Conservation (phyloP, 2,113 vertebrate species). For the Sceloporus tristichus region DNA sequence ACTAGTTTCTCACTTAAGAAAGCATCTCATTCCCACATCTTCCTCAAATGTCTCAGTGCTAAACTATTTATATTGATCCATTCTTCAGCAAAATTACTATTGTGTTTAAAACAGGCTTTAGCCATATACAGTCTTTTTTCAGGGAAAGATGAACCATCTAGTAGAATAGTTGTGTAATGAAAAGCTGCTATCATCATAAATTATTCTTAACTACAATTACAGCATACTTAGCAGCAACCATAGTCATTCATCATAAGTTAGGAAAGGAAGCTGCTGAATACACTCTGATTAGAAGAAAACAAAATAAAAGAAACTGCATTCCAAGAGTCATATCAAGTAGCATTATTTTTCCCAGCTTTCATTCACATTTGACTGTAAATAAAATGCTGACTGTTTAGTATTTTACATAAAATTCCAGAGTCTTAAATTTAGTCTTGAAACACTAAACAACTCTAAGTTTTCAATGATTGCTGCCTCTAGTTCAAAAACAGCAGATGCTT, state of each 20-base stretch:
- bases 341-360: constrained; percentile 32
- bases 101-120: constrained; percentile 30
- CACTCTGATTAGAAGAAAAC: constrained; percentile 36
- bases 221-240: constrained; percentile 53
- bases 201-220: constrained; percentile 49
- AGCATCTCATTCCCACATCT: neutral
- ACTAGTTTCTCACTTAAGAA: neutral
- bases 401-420: constrained; percentile 21
- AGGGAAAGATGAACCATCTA: constrained; percentile 9
- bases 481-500: rapidly evolving
- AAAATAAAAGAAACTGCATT: constrained; percentile 43
- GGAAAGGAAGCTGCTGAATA: constrained; percentile 39
- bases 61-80: constrained; percentile 14
- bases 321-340: constrained; percentile 43
- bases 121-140: constrained; percentile 33
- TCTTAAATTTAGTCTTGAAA: constrained; percentile 24
- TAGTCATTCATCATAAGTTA: constrained; percentile 38
- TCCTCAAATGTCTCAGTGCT: neutral
- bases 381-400: constrained; percentile 34
- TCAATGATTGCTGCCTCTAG: rapidly evolving
- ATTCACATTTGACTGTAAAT: constrained; percentile 48
- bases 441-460: neutral
- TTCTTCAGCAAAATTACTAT: neutral
- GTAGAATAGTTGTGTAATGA: constrained; percentile 13
- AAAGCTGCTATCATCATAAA: constrained; percentile 55